Percentiles rank a stretch among this genome's conserved stretches.
phyloP scores from a whole-genome alignment of 2,888 invertebrate species.

The Galerucella nymphaeae region DNA sequence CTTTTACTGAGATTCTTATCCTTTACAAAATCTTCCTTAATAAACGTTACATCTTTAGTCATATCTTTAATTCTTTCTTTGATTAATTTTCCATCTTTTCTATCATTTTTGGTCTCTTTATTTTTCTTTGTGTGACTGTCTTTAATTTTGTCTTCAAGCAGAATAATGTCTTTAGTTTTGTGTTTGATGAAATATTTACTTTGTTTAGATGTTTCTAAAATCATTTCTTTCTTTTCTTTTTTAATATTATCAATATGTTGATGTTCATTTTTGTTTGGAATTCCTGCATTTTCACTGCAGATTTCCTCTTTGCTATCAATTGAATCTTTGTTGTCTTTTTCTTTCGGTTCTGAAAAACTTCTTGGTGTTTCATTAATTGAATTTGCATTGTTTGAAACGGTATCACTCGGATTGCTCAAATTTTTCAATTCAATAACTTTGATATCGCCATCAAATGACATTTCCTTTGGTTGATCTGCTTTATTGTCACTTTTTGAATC shows the following conservation, averaged over 20 bases:
- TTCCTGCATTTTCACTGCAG: neutral
- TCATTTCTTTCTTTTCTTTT: neutral
- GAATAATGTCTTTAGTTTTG: neutral
- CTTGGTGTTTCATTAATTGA: neutral
- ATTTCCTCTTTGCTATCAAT: neutral
- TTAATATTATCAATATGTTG: neutral
- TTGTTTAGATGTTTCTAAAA: neutral
- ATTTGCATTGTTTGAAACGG: neutral
- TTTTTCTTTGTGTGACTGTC: neutral
- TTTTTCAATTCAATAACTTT: neutral
- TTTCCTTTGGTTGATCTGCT: neutral
- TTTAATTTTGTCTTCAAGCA: neutral
- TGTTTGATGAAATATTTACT: neutral
- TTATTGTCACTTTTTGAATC: neutral
- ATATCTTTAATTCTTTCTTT: neutral
- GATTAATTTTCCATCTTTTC: neutral
- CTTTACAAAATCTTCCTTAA: neutral
- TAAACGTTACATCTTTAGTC: neutral
- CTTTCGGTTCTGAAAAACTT: neutral
- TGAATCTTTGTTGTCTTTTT: neutral
- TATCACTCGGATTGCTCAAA: neutral
- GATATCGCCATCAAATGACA: neutral
- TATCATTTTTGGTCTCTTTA: neutral
- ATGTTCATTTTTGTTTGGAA: neutral
- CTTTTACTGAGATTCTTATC: neutral